Conservation (phyloP, 2,797 vertebrate genomes). For the Microctenopoma steveboyesi region DNA sequence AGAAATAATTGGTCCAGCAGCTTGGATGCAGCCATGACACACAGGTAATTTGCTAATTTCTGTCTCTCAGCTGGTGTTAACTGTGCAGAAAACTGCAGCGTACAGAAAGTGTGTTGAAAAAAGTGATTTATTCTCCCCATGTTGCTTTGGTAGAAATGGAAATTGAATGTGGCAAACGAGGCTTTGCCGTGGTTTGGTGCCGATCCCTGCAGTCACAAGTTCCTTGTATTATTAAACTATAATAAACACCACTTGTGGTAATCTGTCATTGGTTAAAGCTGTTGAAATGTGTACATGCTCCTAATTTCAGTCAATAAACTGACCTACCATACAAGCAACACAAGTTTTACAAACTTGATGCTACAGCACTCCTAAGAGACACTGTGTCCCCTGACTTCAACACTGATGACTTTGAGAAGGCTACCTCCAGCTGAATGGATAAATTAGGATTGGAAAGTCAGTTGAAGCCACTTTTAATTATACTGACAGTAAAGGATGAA, state of each 20-base stretch:
- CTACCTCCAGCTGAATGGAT: conserved; percentile 46
- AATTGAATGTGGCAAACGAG: conserved; percentile 8
- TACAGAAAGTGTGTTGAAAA: conserved; percentile 45
- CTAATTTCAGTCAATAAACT: conserved; percentile 51
- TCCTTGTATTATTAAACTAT: conserved; percentile 1
- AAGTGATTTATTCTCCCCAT: conserved; percentile 50
- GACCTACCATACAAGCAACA: conserved; percentile 52
- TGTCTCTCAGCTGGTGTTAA: conserved; percentile 66
- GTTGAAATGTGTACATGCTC: conserved; percentile 2
- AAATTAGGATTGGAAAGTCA: conserved; percentile 58
- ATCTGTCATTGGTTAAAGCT: conserved; percentile 11
- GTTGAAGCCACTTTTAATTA: conserved; percentile 80
- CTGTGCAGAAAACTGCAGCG: conserved; percentile 34
- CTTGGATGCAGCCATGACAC: conserved; percentile 74
- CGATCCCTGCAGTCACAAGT: not conserved
- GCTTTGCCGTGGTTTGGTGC: conserved; percentile 24
- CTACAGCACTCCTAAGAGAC: conserved; percentile 28
- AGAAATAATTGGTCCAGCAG: conserved; percentile 79
- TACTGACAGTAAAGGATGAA: conserved; percentile 73
- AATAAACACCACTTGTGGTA: not conserved
- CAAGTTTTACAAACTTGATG: conserved; percentile 25
- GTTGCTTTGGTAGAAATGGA: conserved; percentile 28
- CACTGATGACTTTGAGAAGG: conserved; percentile 53
- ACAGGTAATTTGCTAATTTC: conserved; percentile 82
- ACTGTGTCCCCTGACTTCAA: conserved; percentile 37